Evolutionary conservation across 2,113 vertebrate species (phyloP), one percentile per base, ranked within the genome.

Genomic region (Aegithalos caudatus): DNA sequence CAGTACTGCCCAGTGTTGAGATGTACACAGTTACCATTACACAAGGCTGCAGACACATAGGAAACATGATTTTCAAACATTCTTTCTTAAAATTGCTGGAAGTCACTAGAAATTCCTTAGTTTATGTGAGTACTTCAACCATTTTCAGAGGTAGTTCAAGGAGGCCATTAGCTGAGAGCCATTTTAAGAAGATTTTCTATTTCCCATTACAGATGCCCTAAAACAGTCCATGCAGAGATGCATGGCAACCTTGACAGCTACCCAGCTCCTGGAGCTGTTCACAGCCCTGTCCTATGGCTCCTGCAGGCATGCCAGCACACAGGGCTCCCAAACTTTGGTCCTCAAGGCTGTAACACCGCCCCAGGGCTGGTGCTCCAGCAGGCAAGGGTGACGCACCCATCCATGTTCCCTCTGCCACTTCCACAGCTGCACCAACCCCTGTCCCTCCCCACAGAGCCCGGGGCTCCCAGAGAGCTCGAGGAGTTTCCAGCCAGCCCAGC

Each of bases 401-500:
- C 50, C 0, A 1, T 65, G 3, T 10, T 22, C 50, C 38, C 13
- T 40, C 1, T 14, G 42, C 15, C 17, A 1, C 42, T 14, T 61
- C 10, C 18, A 0, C 1, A 23, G 31, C n/a, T 29, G 12, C 66
- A 9, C 1, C 1, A 25, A 33, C 4, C 35, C 64, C 60, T 12
- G 12, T 33, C 31, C 22, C 44, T 61, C 66, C 57, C n/a, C n/a
- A 21, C 1, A 2, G 45, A 7, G 22, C 31, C 22, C 3, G 0
- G 38, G 42, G 56, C 17, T 47, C 37, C 40, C 74, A 4, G 27
- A 7, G 25, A 28, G 25, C 50, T 17, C 1, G 2, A 12, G 3
- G 25, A 21, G 37, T 5, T 22, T 10, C 11, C 47, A 20, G 27
- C 13, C 21, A 13, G 60, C 38, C 50, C 61, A 38, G 3, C 2